phyloP scores from a whole-genome alignment of 2,888 invertebrate species.

The Seira ritae region DNA sequence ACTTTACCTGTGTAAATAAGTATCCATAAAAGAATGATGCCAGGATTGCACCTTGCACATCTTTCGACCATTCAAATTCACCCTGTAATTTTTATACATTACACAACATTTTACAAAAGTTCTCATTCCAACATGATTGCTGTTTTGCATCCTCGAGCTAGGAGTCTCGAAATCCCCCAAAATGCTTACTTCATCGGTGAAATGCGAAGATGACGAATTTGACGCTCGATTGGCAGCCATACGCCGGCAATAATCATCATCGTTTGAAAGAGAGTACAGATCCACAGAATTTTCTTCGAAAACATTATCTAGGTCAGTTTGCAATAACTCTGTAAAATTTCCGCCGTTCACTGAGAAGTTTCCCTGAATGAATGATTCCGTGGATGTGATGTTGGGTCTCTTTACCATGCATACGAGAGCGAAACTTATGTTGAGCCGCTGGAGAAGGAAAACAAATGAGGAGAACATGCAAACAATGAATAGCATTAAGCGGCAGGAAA shows the following conservation, averaged over 20 bases:
- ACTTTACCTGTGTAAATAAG: constrained; percentile 74
- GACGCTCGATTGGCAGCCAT: constrained; percentile 31
- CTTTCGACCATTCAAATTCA: constrained; percentile 79
- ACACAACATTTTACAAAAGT: not conserved
- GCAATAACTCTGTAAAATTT: no score
- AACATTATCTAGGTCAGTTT: not conserved
- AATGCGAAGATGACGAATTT: constrained; percentile 18
- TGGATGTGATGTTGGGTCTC: constrained; percentile 70
- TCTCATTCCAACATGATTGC: not conserved
- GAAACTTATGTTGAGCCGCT: constrained; percentile 78
- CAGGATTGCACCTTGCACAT: constrained; percentile 78
- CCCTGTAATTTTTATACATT: constrained; percentile 72
- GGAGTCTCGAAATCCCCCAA: not conserved
- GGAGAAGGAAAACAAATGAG: constrained; percentile 75
- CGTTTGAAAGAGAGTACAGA: not conserved
- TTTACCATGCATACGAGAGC: constrained; percentile 80
- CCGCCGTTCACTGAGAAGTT: no score
- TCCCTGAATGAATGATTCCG: no score
- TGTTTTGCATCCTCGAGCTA: not conserved
- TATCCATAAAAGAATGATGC: constrained; percentile 79
- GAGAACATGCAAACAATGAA: constrained; percentile 55
- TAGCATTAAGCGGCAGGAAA: constrained; percentile 59
- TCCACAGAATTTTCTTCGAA: not conserved
- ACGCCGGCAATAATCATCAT: constrained; percentile 31
- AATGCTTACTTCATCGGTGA: constrained; percentile 33